Base-by-base conservation (phyloP, 2,888 invertebrate species). In the Chrysopilus asiliformis region DNA sequence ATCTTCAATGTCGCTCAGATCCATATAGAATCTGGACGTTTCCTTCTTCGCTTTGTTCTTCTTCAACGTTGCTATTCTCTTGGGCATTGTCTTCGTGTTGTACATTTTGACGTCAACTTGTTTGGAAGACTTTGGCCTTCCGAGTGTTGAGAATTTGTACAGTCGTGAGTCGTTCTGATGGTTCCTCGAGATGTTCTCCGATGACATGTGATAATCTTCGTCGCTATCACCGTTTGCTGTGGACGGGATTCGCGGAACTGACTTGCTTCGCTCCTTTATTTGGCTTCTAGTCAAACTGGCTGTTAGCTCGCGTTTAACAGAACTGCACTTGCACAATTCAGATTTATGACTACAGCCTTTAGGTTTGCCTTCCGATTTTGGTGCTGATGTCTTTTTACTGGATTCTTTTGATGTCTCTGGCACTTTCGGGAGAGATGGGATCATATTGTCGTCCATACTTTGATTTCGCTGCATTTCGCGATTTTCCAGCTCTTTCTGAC, bases 61-160 rank as follows among this genome's bases (percentile, higher is more conserved):
- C 51, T 77, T 79, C 32, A 78, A 56, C 53, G 74, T 77, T n/a
- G 73, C 70, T 48, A 78, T 76, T 54, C 76, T 72, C 60, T 78
- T 77, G 53, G 76, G 77, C 56, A 78, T 66, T 10, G 75, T 73
- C 65, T 79, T 79, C 28, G 72, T 68, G 45, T 71, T 78, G 50
- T 76, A 79, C 64, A 71, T 70, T 53, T 69, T 71, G 27, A 72
- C 65, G 56, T 72, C 72, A 45, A 68, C 45, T 24, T 50, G 52
- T 40, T 65, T 67, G 14, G 48, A 64, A 13, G 47, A 51, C 44
- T 57, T 60, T 17, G 43, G 30, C 35, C 38, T 32, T 12, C 40
- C 39, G 4, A 43, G 22, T 15, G 43, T 43, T 8, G 42, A 35
- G 43, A 34, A 34, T 34, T 41, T 39, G 22, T 35, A 42, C 24